Evolutionary conservation across 2,797 vertebrate species (phyloP), one percentile per base, ranked within the genome.

Genomic region (Crenichthys baileyi): DNA sequence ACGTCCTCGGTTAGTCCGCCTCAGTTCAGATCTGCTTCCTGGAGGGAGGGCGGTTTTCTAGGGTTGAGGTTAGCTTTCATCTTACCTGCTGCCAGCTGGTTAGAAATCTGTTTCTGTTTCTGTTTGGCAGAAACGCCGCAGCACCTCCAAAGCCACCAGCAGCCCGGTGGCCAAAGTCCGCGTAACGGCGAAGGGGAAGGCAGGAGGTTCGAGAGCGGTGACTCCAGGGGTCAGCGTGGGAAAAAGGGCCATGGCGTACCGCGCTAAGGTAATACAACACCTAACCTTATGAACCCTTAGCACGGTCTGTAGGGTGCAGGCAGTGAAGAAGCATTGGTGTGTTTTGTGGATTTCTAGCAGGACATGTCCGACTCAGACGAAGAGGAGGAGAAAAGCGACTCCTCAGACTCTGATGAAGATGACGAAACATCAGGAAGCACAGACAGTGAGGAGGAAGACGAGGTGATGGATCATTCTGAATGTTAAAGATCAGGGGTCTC

Each of bases 181-280:
- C 0, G 91, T 96, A 76, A 93, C 92, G 0, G 89, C 83, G 1
- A 96, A 95, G 90, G 93, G 81, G 70, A 96, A 96, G 90, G 92
- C 92, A 3, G 88, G 90, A 50, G 79, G 92, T 70, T 86, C 94
- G 6, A 92, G 91, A 89, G 80, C 89, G 1, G 29, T 89, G 0
- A 60, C 90, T 1, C 89, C 92, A 12, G 91, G 92, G 22, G 92
- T 93, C 20, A 85, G 87, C 4, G 94, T 92, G 82, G 88, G 93
- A 82, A 96, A 95, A 88, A 89, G 94, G 85, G 91, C 95, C 58
- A 96, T 96, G 95, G 96, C 95, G 11, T 96, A 96, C 89, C 86
- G 95, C 51, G 95, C 94, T 79, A 96, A 96, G 95, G 96, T 96
- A 94, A 90, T 75, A 70, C 44, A 24, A 9, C 7, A 3, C 15